Conservation (phyloP, 2,113 vertebrate species). For the Speoplatyrhinus poulsoni region DNA sequence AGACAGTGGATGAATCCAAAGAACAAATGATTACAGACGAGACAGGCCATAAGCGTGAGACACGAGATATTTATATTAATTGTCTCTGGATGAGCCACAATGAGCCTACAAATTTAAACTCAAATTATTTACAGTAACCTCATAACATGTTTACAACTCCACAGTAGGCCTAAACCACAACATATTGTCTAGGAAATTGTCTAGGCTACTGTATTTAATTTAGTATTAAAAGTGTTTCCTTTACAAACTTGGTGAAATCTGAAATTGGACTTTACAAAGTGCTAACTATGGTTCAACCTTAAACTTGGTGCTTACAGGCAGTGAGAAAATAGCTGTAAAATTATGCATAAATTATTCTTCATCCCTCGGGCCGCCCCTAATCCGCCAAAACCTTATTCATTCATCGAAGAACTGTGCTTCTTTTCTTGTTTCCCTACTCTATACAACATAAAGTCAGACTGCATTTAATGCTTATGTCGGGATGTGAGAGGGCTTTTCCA, state of each 20-base stretch:
- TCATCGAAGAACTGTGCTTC: slow-evolving; percentile 86
- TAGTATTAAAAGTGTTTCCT: not conserved
- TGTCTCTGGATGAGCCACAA: not conserved
- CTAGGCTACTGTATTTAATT: not conserved
- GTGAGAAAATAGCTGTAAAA: slow-evolving; percentile 80
- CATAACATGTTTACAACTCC: too few relatives aligned
- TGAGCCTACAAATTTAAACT: too few relatives aligned
- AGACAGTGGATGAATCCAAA: slow-evolving; percentile 61
- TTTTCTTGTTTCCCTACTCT: slow-evolving; percentile 86
- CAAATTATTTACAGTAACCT: too few relatives aligned
- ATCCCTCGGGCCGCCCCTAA: slow-evolving; percentile 81
- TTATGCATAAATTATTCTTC: slow-evolving; percentile 86
- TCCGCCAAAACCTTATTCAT: slow-evolving; percentile 83
- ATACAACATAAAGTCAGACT: slow-evolving; percentile 99
- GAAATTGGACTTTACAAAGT: slow-evolving; percentile 53
- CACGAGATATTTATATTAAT: not conserved
- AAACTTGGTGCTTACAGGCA: slow-evolving; percentile 73
- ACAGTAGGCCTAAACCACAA: too few relatives aligned
- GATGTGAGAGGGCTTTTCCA: slow-evolving; percentile 94
- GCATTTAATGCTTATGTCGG: slow-evolving; percentile 99
- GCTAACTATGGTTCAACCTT: slow-evolving; percentile 73
- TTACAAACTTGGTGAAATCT: slow-evolving; percentile 18
- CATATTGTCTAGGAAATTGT: too few relatives aligned
- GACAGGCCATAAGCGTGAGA: not conserved
- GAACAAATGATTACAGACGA: slow-evolving; percentile 54